Base-by-base conservation (phyloP, 2,888 invertebrate species). In the Pharmacophagus antenor region DNA sequence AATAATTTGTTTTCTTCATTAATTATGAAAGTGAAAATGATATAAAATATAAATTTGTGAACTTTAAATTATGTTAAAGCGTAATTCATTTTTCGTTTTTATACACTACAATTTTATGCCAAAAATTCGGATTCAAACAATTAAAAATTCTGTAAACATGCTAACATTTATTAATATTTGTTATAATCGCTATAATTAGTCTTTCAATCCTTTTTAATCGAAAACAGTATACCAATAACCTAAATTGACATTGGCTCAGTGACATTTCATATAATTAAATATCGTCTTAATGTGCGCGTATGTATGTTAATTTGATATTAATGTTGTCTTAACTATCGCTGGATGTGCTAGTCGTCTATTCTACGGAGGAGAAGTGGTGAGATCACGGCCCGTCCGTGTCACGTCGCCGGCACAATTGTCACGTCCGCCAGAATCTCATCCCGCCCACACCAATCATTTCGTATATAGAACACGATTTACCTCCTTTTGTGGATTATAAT, bases 351-450 rank as follows among this genome's bases (percentile, higher is more conserved):
- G 71, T 73, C 71, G 71, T 70, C 70, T 67, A 74, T 77, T 74
- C 70, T 62, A 51, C 12, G 23, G 22, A 22, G 31, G 37, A 22
- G 53, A 25, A 66, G 66, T 67, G 70, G 73, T 80, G 82, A 83
- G 78, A 74, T 84, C 80, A 80, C 71, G 70, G 64, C 69, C 68
- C 69, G 71, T 71, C 74, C 76, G 74, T 66, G 70, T 68, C 68
- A 75, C 77, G 79, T 80, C 77, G 70, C 74, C 67, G 64, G 63
- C 68, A 73, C 83, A 85, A 86, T 85, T 84, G 85, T 81, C 83
- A 85, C 86, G 84, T 84, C 84, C 81, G 66, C 63, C 58, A 62
- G 67, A 70, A 68, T 65, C 65, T 62, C 63, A 70, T 67, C 67
- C 63, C 65, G 63, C 62, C 58, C 60, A 60, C 58, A 56, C 61